A percentile compares a stretch with the other conserved stretches of the same genome.
phyloP scores from a whole-genome alignment of 2,113 vertebrate genomes.

The Leptosomus discolor region DNA sequence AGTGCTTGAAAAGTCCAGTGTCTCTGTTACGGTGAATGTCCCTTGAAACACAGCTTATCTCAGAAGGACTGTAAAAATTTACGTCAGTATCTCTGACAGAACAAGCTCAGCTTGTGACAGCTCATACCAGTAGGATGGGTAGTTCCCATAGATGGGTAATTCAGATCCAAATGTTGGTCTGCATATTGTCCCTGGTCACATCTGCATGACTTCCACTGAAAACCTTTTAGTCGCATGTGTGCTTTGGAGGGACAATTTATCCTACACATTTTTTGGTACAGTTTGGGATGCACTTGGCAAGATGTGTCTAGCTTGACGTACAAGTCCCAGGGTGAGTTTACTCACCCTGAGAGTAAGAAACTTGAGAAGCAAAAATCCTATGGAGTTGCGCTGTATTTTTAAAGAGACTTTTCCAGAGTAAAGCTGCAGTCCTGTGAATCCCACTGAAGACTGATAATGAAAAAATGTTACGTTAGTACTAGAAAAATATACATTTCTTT shows the following conservation, averaged over 20 bases:
- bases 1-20: neutral
- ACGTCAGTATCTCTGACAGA: neutral
- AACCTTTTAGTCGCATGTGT: accelerated
- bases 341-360: neutral
- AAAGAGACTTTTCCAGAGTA: neutral
- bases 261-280: neutral
- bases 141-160: neutral
- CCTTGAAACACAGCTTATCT: neutral
- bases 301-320: neutral
- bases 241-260: neutral
- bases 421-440: neutral
- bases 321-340: neutral
- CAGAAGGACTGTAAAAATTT: neutral
- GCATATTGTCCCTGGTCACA: neutral
- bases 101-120: neutral
- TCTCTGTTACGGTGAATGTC: neutral
- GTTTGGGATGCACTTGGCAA: neutral
- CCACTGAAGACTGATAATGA: neutral
- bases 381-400: neutral
- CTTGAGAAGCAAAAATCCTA: neutral
- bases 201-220: neutral
- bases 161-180: neutral
- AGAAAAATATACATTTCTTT: neutral
- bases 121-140: neutral
- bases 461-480: neutral